Base-by-base conservation (phyloP, 2,797 vertebrate species). In the Esox lucius region DNA sequence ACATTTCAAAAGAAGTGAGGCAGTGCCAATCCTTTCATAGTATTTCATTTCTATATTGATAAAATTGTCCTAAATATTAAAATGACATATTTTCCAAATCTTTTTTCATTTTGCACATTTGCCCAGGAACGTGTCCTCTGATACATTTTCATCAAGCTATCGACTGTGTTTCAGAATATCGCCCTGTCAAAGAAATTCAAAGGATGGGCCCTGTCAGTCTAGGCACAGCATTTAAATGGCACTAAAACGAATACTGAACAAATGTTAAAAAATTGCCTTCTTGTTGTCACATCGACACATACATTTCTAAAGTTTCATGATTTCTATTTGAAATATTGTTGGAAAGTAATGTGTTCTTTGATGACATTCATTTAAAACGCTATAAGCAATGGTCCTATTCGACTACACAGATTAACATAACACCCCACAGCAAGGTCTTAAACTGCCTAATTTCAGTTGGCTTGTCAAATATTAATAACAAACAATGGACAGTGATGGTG, bases 381-480 rank as follows among this genome's bases (percentile, higher is more conserved):
- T 65, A 65, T 31, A 28, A 65, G 62, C 26, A 65, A 26, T 65
- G 15, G 28, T 15, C 62, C 62, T 31, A 33, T 26, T 65, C 8
- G 17, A 65, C n/a, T 24, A 65, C 4, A 33, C 62, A 13, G 62
- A 65, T 65, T 65, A 65, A 16, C 62, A 65, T 65, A 65, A 65
- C 26, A 65, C 62, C 62, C 28, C 62, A 28, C 26, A 65, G 62
- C 62, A 65, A 65, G 24, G 62, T 65, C 28, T 33, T 15, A 65
- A 31, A 33, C 28, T 33, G 62, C 15, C 24, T 28, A 65, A 65
- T 65, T 33, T 6, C 24, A 24, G n/a, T 61, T 33, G 62, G 62
- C 62, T 19, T 65, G 26, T 65, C 62, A 65, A 59, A 22, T 65
- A 26, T 26, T 33, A 26, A 65, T 28, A 16, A 65, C 62, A 65